Evolutionary conservation across 2,797 vertebrate genomes (phyloP).

Genomic region (Leucoraja ocellata): DNA sequence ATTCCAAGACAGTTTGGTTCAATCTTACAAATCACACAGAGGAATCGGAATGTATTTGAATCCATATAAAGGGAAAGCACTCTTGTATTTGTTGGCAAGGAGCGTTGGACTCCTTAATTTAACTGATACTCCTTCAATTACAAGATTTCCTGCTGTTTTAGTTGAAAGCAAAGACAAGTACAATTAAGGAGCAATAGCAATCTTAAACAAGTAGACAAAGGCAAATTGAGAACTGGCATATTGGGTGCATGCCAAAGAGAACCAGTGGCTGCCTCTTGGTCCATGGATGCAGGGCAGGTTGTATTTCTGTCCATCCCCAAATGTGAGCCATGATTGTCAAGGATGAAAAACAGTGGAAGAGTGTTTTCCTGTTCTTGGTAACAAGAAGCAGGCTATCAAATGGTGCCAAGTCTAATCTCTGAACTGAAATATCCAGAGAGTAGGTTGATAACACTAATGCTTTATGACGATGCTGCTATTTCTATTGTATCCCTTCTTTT

Average conservation of each 20-base stretch:
- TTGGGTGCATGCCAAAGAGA: not conserved
- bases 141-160: not conserved
- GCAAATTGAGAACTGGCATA: not conserved
- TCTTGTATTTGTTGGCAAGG: conserved; percentile 6
- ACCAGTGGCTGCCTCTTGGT: not conserved
- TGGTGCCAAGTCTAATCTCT: not conserved
- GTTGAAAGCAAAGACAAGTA: not conserved
- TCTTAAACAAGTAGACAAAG: not conserved
- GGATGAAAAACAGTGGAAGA: too few relatives aligned
- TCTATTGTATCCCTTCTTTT: not conserved
- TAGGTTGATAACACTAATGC: not conserved
- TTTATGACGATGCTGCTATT: not conserved
- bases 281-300: not conserved
- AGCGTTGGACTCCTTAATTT: not conserved
- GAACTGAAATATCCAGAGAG: not conserved
- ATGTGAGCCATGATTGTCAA: not conserved
- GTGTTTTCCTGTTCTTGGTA: not conserved
- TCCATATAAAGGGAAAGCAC: not conserved
- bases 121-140: not conserved
- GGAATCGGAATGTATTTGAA: not conserved
- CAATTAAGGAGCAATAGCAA: not conserved
- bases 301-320: not conserved
- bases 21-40: not conserved
- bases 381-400: not conserved
- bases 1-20: not conserved